These are phyloP conservation scores for Chionodraco myersi DNA, from an alignment of 2,113 vertebrate genomes.

Conservation along the genomic window DNA sequence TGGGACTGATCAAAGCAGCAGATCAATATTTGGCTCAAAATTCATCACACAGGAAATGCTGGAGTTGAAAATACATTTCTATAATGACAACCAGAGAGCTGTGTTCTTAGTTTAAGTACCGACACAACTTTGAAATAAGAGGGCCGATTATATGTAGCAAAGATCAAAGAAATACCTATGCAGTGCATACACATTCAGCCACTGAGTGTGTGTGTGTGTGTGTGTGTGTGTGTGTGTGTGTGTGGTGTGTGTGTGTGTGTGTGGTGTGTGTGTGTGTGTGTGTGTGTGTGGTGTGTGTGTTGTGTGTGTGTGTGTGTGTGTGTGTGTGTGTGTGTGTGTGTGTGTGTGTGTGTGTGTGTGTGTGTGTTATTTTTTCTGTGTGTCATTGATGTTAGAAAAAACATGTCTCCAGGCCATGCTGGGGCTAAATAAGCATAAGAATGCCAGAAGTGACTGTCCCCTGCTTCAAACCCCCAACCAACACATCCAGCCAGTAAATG, in stretches of 20 bases:
- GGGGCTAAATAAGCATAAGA: conserved; percentile 68
- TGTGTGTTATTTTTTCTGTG: conserved; percentile 28
- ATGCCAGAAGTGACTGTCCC: conserved; percentile 68
- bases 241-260: no score
- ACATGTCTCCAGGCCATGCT: conserved; percentile 52
- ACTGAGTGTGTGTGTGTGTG: not conserved
- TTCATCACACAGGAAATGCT: conserved; percentile 28
- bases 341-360: not conserved
- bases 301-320: no score
- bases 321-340: no score
- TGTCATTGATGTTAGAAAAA: conserved; percentile 42
- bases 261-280: no score
- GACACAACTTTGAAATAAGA: conserved; percentile 2
- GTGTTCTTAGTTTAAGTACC: not conserved
- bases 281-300: not conserved
- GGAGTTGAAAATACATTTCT: conserved; percentile 21
- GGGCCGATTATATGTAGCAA: not conserved
- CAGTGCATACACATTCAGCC: conserved; percentile 1
- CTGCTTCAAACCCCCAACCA: conserved; percentile 57
- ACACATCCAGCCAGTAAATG: conserved; percentile 73
- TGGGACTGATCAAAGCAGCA: conserved; percentile 5
- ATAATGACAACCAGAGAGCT: conserved; percentile 10
- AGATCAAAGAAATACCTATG: not conserved
- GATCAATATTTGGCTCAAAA: conserved; percentile 36
- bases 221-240: no score